A percentile compares a stretch with the other conserved stretches of the same genome.
Conservation (phyloP, 2,797 vertebrate genomes). For the Hydrophis major region DNA sequence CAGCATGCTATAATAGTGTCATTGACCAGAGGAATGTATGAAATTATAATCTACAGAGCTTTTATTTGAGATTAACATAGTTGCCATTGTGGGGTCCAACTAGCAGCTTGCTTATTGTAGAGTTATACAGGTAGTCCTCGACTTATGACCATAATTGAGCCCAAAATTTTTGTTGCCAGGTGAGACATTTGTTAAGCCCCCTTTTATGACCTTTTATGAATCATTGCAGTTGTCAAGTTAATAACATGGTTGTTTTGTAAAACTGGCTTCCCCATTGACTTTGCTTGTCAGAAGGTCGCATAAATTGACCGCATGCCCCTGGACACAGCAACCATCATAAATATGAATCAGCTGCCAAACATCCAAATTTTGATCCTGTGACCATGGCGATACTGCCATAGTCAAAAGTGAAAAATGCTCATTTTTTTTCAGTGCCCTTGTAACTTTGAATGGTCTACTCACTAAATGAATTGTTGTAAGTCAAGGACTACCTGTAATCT, state of each 20-base stretch:
- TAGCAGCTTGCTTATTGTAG: neutral
- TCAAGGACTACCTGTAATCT: neutral
- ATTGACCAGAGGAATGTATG: neutral
- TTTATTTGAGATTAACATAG: neutral
- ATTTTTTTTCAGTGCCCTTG: neutral
- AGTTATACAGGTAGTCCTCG: neutral
- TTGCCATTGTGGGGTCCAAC: neutral
- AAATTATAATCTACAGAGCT: neutral
- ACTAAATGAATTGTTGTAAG: neutral
- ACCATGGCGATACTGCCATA: neutral
- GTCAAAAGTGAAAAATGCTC: neutral
- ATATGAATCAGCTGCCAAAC: too few species aligned
- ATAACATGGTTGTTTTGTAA: neutral
- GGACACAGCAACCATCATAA: too few species aligned
- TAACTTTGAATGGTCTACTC: neutral
- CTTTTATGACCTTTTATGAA: neutral
- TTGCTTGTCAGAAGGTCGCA: too few species aligned
- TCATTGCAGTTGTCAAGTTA: neutral
- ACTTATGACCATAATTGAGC: neutral
- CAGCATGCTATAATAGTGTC: neutral
- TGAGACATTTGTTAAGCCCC: neutral
- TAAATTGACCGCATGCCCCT: too few species aligned
- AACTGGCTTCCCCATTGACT: neutral
- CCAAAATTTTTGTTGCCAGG: neutral
- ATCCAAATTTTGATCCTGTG: too few species aligned